Conservation (phyloP, 2,797 vertebrate genomes). For the Babyrousa celebensis region DNA sequence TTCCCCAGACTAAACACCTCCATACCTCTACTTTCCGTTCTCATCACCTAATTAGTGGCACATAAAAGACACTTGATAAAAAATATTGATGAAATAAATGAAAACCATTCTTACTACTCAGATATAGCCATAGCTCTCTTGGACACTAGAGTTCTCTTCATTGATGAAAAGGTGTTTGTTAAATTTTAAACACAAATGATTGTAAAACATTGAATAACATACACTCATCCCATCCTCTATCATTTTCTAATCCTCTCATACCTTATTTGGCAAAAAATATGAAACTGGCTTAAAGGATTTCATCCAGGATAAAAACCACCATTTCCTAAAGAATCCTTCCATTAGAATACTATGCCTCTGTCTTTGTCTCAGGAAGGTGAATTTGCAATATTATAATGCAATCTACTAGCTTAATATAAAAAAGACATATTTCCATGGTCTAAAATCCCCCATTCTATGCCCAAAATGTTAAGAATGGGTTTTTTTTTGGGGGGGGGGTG, state of each 20-base stretch:
- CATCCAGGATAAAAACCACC: background rate
- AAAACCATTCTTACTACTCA: background rate
- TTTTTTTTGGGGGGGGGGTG: background rate
- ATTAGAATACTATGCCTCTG: background rate
- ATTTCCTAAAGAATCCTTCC: background rate
- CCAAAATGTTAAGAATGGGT: background rate
- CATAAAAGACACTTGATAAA: slow-evolving; percentile 4
- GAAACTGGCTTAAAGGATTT: slow-evolving; percentile 24
- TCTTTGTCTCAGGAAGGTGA: background rate
- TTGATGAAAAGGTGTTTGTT: background rate
- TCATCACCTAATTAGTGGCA: background rate
- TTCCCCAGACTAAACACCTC: background rate
- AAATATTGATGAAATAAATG: background rate
- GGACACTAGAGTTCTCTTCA: background rate
- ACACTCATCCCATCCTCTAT: background rate
- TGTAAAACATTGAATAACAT: background rate
- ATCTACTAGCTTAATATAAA: background rate
- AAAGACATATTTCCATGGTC: background rate
- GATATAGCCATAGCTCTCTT: background rate
- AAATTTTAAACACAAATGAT: slow-evolving; percentile 22
- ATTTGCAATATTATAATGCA: background rate
- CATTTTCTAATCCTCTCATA: slow-evolving; percentile 16
- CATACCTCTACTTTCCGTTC: background rate
- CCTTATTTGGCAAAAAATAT: slow-evolving; percentile 6
- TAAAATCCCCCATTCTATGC: background rate